Base-by-base conservation (phyloP, 2,888 invertebrate species). In the Drosophila leonis region DNA sequence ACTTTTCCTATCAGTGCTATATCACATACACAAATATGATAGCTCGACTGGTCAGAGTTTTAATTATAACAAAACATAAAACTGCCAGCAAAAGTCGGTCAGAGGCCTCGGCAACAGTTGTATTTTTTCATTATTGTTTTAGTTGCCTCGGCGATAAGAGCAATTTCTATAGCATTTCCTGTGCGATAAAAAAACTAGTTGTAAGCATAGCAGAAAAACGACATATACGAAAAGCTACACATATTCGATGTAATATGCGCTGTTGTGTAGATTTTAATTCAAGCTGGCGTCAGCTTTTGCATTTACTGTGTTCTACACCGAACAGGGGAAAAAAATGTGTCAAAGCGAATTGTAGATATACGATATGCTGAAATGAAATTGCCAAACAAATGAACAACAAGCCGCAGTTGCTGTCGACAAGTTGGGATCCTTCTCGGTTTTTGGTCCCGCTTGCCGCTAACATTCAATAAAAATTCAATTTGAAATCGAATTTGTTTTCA, bases 391-490 rank as follows among this genome's bases (percentile, higher is more conserved):
- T 62, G 42, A 65, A 75, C 54, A 69, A 64, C 63, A 65, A 66
- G 65, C 68, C 72, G 60, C 48, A 29, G 55, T 31, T 20, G 41
- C 12, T 13, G 46, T 35, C 46, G 59, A 27, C 66, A 75, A 59
- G 44, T 65, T 57, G 48, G 41, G 15, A 31, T 33, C 15, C 56
- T 41, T 27, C 33, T 61, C 35, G 65, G 52, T 65, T 74, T 73
- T 62, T 54, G 65, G 49, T 24, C 12, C n/a, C 27, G 55, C 27
- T 60, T 51, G 73, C 78, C 78, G 67, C 73, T 75, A 84, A 82
- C 75, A 77, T 88, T 85, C 80, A 90, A 84, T 86, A 83, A 86
- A 89, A 90, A 82, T 87, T 78, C 85, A 90, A 85, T 89, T 90
- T 85, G 69, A 75, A 84, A 89, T 84, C 67, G 88, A 86, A 88